Percentiles rank a stretch among this genome's conserved stretches.
These are phyloP conservation scores for Nemoura dubitans DNA, from an alignment of 2,888 invertebrate genomes.

Conservation along the genomic window DNA sequence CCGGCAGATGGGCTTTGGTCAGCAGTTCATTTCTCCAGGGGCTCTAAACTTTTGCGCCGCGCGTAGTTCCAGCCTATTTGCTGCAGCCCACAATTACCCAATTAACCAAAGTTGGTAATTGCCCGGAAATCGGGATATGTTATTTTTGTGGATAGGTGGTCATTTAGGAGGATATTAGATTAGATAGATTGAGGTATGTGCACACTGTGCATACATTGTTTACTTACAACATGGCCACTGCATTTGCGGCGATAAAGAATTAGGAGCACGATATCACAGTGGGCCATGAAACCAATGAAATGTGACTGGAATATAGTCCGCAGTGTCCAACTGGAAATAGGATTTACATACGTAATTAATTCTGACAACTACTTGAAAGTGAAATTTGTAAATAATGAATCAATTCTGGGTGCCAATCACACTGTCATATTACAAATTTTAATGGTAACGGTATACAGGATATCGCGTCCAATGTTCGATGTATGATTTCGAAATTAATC, in stretches of 20 bases:
- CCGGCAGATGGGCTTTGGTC: neutral
- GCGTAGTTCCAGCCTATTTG: neutral
- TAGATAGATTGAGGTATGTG: neutral
- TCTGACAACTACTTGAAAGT: neutral
- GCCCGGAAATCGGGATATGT: neutral
- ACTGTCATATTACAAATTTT: neutral
- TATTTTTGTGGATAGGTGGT: neutral
- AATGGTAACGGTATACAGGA: neutral
- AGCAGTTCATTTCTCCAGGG: neutral
- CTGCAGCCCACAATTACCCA: neutral
- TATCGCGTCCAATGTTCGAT: neutral
- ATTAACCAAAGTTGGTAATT: neutral
- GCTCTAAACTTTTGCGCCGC: neutral
- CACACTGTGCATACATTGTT: neutral
- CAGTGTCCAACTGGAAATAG: neutral
- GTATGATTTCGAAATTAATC: neutral
- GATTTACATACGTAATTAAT: conserved; percentile 4
- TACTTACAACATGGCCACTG: too few species aligned
- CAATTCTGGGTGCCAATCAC: neutral
- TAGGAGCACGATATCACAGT: too few species aligned
- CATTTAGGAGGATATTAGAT: neutral
- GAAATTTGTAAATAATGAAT: neutral
- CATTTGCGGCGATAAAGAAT: too few species aligned
- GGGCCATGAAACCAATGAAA: neutral
- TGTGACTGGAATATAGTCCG: neutral